Conservation (phyloP, 2,888 invertebrate species). For the Ligdia adustata region DNA sequence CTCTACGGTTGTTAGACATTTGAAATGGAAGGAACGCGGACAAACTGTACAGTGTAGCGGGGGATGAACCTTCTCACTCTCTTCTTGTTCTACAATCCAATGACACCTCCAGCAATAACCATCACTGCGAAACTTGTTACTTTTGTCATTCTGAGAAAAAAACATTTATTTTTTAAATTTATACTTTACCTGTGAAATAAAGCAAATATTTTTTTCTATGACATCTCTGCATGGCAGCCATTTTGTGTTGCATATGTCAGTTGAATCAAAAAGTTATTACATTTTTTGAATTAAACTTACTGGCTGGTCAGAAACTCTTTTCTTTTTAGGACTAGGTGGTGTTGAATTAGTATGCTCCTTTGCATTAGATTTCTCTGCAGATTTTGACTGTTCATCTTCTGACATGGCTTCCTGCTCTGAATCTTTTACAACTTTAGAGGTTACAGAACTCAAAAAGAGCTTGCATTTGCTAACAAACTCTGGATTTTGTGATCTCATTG, state of each 20-base stretch:
- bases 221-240: slow-evolving; percentile 36
- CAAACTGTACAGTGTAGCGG: slow-evolving; percentile 90
- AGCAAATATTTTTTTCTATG: neutral
- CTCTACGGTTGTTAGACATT: slow-evolving; percentile 86
- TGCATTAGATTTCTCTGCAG: slow-evolving; percentile 45
- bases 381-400: slow-evolving; percentile 44
- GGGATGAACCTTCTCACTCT: slow-evolving; percentile 61
- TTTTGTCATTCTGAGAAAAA: slow-evolving; percentile 41
- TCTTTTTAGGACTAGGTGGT: slow-evolving; percentile 47
- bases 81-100: slow-evolving; percentile 84
- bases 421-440: slow-evolving; percentile 59
- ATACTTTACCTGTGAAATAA: too few relatives aligned
- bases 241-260: slow-evolving; percentile 38
- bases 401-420: slow-evolving; percentile 56
- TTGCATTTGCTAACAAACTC: slow-evolving; percentile 86
- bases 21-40: slow-evolving; percentile 92
- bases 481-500: slow-evolving; percentile 86
- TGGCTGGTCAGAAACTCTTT: slow-evolving; percentile 38
- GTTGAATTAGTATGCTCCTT: slow-evolving; percentile 34
- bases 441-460: slow-evolving; percentile 83
- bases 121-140: slow-evolving; percentile 84
- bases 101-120: slow-evolving; percentile 97
- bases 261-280: slow-evolving; percentile 17
- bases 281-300: slow-evolving; percentile 37
- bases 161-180: too few relatives aligned